These are phyloP conservation scores for Hyperoplus immaculatus DNA, from an alignment of 2,797 vertebrate species.

Conservation along the genomic window DNA sequence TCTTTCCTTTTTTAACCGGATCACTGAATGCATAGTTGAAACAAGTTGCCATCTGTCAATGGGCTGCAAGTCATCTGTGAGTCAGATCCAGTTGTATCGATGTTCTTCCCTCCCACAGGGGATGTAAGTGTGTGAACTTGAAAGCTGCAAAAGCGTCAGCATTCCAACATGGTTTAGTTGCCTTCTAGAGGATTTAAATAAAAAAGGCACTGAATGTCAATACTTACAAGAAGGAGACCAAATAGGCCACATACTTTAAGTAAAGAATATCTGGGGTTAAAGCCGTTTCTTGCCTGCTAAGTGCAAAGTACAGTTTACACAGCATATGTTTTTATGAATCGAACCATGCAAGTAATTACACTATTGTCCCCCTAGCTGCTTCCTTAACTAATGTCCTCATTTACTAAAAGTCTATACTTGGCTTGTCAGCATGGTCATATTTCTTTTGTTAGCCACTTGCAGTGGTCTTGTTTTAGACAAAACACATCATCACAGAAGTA, in stretches of 20 bases:
- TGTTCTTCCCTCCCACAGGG: slow-evolving; percentile 28
- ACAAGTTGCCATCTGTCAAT: slow-evolving; percentile 31
- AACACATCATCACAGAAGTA: too few relatives aligned
- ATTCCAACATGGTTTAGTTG: slow-evolving; percentile 44
- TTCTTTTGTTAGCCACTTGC: not conserved
- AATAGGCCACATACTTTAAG: not conserved
- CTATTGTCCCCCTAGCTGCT: not conserved
- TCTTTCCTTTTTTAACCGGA: not conserved
- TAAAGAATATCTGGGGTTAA: not conserved
- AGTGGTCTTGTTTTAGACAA: not conserved
- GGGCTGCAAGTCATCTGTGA: slow-evolving; percentile 19
- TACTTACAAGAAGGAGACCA: slow-evolving; percentile 31
- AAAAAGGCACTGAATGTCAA: slow-evolving; percentile 49
- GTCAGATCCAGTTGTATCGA: slow-evolving; percentile 48
- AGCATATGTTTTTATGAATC: slow-evolving; percentile 16
- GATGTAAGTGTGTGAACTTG: slow-evolving; percentile 37
- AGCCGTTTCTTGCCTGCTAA: not conserved
- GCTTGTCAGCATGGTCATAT: not conserved
- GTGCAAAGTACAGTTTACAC: slow-evolving; percentile 11
- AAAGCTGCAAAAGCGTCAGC: slow-evolving; percentile 45
- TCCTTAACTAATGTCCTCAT: not conserved
- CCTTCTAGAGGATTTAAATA: slow-evolving; percentile 40
- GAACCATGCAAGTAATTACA: not conserved
- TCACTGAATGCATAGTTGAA: not conserved
- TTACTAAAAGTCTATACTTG: not conserved